Conservation (phyloP, 2,797 vertebrate species). For the Luscinia megarhynchos region DNA sequence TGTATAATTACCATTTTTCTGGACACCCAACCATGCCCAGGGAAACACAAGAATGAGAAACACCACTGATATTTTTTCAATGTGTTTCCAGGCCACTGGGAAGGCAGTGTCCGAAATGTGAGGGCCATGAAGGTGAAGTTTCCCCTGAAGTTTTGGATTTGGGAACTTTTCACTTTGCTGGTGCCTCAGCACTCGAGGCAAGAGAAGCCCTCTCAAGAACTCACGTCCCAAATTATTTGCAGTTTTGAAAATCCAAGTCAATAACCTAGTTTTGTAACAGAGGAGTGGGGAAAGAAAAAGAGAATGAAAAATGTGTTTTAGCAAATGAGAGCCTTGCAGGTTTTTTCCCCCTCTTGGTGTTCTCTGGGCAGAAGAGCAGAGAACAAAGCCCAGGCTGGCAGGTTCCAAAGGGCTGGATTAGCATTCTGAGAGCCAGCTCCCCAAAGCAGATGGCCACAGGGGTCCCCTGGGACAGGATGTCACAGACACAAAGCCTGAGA, state of each 20-base stretch:
- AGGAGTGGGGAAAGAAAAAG: accelerated
- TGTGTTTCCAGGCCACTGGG: background rate
- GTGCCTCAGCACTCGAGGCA: accelerated
- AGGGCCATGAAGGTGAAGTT: background rate
- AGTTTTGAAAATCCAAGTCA: background rate
- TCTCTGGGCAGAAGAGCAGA: background rate
- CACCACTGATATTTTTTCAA: background rate
- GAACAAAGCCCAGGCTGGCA: background rate
- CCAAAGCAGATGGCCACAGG: conserved; percentile 43
- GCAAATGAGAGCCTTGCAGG: accelerated
- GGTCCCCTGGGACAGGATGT: background rate
- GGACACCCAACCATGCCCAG: background rate
- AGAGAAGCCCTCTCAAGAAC: background rate
- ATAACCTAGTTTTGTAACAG: background rate
- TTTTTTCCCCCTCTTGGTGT: background rate
- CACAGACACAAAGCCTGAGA: background rate
- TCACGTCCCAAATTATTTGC: background rate
- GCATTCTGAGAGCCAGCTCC: background rate
- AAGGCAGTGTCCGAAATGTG: background rate
- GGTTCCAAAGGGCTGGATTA: conserved; percentile 6
- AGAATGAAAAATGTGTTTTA: accelerated
- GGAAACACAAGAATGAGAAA: background rate
- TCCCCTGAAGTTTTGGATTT: accelerated
- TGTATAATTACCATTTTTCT: background rate
- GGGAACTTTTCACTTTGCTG: background rate